Percentiles rank a stretch among this genome's conserved stretches.
phyloP scores from a whole-genome alignment of 2,888 invertebrate species.

The Rhamnusium bicolor region DNA sequence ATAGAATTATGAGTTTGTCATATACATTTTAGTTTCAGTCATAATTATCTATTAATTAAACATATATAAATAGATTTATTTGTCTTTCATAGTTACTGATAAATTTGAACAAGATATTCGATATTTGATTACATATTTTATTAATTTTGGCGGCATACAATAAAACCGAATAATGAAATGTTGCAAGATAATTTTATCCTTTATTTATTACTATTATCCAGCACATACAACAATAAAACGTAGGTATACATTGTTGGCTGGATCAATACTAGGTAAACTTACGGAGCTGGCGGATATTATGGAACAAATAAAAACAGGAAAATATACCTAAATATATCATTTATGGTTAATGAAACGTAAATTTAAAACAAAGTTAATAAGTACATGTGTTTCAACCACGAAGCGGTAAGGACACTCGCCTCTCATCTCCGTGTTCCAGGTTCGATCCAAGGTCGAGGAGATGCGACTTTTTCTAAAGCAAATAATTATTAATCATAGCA shows the following conservation, averaged over 20 bases:
- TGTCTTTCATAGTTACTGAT: not conserved
- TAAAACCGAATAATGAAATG: not conserved
- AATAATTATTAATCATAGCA: too few species aligned
- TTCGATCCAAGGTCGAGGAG: too few species aligned
- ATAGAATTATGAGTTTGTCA: too few species aligned
- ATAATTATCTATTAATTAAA: not conserved
- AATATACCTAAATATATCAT: too few species aligned
- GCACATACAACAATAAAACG: not conserved
- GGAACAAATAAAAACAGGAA: not conserved
- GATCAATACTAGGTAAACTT: not conserved
- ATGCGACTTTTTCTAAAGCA: too few species aligned
- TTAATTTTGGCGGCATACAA: not conserved
- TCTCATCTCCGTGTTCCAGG: too few species aligned
- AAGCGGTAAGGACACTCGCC: too few species aligned
- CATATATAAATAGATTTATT: not conserved
- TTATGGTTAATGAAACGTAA: too few species aligned
- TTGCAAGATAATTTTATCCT: not conserved
- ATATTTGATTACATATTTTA: not conserved
- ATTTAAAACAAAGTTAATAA: too few species aligned
- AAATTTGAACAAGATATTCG: not conserved
- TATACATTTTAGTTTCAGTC: not conserved
- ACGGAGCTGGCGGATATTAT: not conserved
- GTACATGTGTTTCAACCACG: too few species aligned
- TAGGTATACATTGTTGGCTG: not conserved
- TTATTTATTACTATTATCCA: not conserved